These are phyloP conservation scores for Corythaixoides concolor DNA, from an alignment of 2,113 vertebrate species.

Conservation along the genomic window DNA sequence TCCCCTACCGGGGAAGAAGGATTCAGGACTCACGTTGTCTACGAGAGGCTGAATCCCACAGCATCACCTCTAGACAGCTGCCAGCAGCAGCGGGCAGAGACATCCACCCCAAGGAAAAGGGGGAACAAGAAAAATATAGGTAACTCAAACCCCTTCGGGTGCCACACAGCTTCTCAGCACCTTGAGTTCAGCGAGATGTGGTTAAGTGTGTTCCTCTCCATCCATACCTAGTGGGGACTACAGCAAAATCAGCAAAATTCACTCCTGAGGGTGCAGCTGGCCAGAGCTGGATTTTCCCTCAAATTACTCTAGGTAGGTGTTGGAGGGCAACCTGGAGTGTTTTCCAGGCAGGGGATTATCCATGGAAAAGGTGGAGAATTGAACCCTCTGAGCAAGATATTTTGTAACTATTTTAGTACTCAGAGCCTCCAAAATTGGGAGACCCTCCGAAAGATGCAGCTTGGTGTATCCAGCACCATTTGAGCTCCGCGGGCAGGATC, in stretches of 20 bases:
- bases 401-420: background rate
- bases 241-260: background rate
- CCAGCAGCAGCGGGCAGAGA: background rate
- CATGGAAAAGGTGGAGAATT: background rate
- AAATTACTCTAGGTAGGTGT: background rate
- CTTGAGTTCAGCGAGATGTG: background rate
- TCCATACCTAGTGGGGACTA: background rate
- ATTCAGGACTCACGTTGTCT: background rate
- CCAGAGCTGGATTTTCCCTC: background rate
- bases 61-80: background rate
- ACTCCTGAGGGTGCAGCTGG: background rate
- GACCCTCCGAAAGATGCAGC: background rate
- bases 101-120: background rate
- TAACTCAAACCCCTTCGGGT: background rate
- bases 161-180: background rate
- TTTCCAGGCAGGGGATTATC: background rate
- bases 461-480: background rate
- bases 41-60: background rate
- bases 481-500: background rate
- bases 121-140: background rate
- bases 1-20: background rate
- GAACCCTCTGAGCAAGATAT: background rate
- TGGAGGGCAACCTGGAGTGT: background rate
- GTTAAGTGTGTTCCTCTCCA: background rate
- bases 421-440: background rate